Conservation (phyloP, 2,888 invertebrate species). For the Lepidonotus clava region DNA sequence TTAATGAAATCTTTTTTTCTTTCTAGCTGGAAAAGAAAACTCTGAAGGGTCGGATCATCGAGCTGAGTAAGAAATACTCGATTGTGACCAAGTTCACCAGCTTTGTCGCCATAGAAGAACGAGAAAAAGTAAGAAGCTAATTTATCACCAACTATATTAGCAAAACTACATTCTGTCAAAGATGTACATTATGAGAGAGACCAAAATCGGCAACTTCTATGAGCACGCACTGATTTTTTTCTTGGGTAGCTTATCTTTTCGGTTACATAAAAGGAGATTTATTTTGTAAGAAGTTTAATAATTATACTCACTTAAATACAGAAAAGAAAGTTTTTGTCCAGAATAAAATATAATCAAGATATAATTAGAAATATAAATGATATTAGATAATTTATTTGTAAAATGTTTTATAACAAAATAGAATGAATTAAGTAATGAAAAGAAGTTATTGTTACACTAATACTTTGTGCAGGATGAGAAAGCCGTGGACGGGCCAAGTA, state of each 20-base stretch:
- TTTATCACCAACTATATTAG: no score
- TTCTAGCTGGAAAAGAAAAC: conserved; percentile 74
- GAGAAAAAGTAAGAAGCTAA: conserved; percentile 73
- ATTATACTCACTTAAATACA: background rate
- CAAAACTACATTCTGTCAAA: no score
- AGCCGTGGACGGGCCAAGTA: conserved; percentile 63
- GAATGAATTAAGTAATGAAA: background rate
- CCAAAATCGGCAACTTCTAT: no score
- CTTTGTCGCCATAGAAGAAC: conserved; percentile 79
- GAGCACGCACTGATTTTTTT: no score
- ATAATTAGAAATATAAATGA: background rate
- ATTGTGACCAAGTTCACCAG: conserved; percentile 80
- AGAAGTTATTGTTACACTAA: background rate
- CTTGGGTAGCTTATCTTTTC: no score
- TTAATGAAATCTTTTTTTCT: background rate
- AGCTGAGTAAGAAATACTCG: conserved; percentile 78
- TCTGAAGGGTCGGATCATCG: conserved; percentile 74
- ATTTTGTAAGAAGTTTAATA: background rate
- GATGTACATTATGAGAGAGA: no score
- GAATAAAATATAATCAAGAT: background rate
- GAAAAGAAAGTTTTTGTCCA: background rate
- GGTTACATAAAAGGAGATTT: no score
- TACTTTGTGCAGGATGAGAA: conserved; percentile 59
- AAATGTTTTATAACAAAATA: background rate
- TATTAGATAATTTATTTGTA: no score